Evolutionary conservation across 35 echinoderm and acorn worm species (phyloP).

Genomic region (Apostichopus californicus): DNA sequence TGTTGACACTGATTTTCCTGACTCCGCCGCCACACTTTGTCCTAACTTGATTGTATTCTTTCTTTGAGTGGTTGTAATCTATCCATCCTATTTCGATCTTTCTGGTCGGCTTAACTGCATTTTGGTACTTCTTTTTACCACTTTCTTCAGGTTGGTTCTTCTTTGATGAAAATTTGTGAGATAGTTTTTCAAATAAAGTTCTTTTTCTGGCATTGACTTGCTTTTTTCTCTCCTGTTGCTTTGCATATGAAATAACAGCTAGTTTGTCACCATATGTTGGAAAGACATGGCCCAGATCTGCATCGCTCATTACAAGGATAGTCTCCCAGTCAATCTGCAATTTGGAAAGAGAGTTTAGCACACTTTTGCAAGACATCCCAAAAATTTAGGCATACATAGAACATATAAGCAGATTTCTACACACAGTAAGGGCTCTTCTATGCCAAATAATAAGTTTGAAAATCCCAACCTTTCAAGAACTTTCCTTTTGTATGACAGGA

Average conservation of each 20-base stretch:
- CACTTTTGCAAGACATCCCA: not conserved
- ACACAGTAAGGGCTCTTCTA: too few relatives aligned
- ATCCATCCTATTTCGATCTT: slow-evolving; percentile 50
- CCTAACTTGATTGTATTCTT: slow-evolving; percentile 13
- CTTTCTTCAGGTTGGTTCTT: not conserved
- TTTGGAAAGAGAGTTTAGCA: slow-evolving; percentile 1
- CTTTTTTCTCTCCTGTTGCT: slow-evolving; percentile 24
- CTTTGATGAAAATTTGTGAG: not conserved
- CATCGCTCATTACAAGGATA: slow-evolving; percentile 25
- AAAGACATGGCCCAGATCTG: not conserved
- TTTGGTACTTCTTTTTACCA: not conserved
- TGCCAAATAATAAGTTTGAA: too few relatives aligned
- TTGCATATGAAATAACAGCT: slow-evolving; percentile 1
- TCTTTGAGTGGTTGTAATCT: slow-evolving; percentile 13
- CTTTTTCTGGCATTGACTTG: slow-evolving; percentile 15
- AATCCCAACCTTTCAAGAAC: too few relatives aligned
- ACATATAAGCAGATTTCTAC: too few relatives aligned
- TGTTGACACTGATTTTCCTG: slow-evolving; percentile 19
- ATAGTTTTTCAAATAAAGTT: slow-evolving; percentile 33
- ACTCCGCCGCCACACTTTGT: slow-evolving; percentile 8
- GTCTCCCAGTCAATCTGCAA: slow-evolving; percentile 33
- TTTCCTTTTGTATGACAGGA: too few relatives aligned
- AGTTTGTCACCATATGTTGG: slow-evolving; percentile 33
- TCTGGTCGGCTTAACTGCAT: not conserved
- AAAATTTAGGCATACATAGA: too few relatives aligned